Conservation (phyloP, 1,140 invertebrate genomes). For the Anadara kagoshimensis region DNA sequence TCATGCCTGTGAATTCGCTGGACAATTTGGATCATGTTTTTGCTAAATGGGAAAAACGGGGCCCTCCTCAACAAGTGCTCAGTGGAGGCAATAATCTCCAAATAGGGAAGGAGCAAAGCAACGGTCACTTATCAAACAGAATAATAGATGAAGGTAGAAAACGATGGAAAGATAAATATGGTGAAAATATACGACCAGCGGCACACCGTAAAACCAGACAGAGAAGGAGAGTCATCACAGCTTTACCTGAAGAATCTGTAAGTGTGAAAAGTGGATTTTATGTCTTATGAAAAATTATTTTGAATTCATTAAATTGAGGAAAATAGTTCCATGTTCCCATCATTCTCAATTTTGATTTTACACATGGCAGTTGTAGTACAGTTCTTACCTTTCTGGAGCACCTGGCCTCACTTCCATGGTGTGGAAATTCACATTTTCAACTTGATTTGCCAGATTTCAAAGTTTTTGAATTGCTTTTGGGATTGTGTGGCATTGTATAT, state of each 20-base stretch:
- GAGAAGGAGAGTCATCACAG: background rate
- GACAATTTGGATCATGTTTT: constrained; percentile 35
- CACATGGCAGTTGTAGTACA: background rate
- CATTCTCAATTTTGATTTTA: background rate
- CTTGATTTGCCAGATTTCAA: background rate
- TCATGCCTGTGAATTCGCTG: no score
- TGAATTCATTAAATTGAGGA: background rate
- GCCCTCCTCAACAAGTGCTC: background rate
- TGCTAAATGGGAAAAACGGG: constrained; percentile 39
- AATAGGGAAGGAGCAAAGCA: background rate
- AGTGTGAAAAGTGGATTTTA: background rate
- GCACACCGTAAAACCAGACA: constrained; percentile 17
- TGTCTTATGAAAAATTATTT: background rate
- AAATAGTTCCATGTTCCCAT: no score
- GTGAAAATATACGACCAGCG: constrained; percentile 29
- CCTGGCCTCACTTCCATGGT: no score
- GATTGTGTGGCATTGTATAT: no score
- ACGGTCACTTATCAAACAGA: constrained; percentile 8
- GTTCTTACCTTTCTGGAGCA: background rate
- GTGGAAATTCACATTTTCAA: background rate
- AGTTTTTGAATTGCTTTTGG: background rate
- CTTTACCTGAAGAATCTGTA: constrained; percentile 13
- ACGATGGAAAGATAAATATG: constrained; percentile 41
- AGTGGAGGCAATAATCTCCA: background rate
- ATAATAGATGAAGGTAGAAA: constrained; percentile 31